These are phyloP conservation scores for Rhinichthys osculus DNA, from an alignment of 2,797 vertebrate genomes.

Conservation along the genomic window DNA sequence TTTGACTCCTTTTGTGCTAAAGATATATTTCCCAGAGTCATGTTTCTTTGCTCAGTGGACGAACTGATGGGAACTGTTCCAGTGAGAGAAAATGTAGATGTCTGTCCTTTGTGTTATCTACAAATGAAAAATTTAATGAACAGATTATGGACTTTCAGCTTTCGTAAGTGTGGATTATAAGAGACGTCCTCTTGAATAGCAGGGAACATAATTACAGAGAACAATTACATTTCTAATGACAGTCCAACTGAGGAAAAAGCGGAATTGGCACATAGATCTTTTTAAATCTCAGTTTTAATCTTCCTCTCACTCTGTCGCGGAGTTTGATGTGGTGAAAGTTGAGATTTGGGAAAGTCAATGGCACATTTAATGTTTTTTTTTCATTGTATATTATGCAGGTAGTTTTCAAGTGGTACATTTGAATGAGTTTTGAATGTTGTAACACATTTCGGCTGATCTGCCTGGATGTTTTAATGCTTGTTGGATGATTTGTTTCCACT, in stretches of 20 bases:
- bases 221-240: constrained; percentile 50
- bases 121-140: constrained; percentile 48
- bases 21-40: constrained; percentile 16
- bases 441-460: background rate
- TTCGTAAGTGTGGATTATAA: constrained; percentile 39
- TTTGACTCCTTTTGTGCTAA: background rate
- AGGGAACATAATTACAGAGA: constrained; percentile 37
- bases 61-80: constrained; percentile 11
- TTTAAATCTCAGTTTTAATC: constrained; percentile 15
- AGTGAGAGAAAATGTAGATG: constrained; percentile 31
- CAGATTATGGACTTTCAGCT: constrained; percentile 49
- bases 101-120: constrained; percentile 39
- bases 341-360: background rate
- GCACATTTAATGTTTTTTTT: background rate
- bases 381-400: background rate
- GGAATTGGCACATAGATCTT: background rate
- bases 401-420: background rate
- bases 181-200: constrained; percentile 32
- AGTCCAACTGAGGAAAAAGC: background rate
- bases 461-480: background rate
- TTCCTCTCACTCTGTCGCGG: background rate
- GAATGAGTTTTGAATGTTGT: background rate
- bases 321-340: background rate
- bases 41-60: background rate
- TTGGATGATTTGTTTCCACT: background rate